Conservation (phyloP, 1,140 invertebrate genomes). For the Drosophila kikkawai region DNA sequence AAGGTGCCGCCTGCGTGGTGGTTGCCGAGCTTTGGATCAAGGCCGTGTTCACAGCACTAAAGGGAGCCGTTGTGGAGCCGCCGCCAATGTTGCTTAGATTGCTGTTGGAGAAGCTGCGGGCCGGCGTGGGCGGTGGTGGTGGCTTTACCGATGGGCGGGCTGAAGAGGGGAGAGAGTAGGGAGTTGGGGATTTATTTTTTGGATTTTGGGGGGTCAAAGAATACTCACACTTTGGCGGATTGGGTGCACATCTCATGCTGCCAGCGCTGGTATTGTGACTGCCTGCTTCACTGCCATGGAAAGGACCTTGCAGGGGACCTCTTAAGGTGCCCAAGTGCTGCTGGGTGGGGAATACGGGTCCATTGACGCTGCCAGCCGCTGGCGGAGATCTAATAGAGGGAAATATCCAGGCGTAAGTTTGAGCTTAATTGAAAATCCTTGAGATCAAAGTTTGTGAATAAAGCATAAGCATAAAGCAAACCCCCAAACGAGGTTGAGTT, state of each 20-base stretch:
- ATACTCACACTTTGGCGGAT: constrained; percentile 76
- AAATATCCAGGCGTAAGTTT: neutral
- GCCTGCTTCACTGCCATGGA: constrained; percentile 53
- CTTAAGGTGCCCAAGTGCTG: constrained; percentile 83
- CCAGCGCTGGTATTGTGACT: constrained; percentile 61
- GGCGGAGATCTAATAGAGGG: constrained; percentile 72
- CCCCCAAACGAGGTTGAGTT: constrained; percentile 22
- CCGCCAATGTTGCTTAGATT: constrained; percentile 68
- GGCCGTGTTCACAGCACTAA: constrained; percentile 70
- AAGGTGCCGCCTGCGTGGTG: constrained; percentile 51
- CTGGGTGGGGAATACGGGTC: constrained; percentile 73
- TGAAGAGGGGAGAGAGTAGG: neutral
- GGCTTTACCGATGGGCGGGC: constrained; percentile 82
- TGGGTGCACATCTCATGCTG: constrained; percentile 72
- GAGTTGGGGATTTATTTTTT: neutral
- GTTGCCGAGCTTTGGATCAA: constrained; percentile 60
- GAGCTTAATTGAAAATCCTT: neutral
- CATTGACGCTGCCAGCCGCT: constrained; percentile 59
- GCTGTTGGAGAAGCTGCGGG: constrained; percentile 82
- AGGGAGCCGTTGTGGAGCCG: constrained; percentile 24
- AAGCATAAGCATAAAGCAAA: constrained; percentile 34
- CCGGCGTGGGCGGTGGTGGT: constrained; percentile 82
- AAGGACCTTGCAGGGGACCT: constrained; percentile 56
- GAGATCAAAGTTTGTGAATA: neutral
- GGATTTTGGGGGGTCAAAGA: neutral